Conservation (phyloP, 2,888 invertebrate genomes). For the Diadegma fenestrale region DNA sequence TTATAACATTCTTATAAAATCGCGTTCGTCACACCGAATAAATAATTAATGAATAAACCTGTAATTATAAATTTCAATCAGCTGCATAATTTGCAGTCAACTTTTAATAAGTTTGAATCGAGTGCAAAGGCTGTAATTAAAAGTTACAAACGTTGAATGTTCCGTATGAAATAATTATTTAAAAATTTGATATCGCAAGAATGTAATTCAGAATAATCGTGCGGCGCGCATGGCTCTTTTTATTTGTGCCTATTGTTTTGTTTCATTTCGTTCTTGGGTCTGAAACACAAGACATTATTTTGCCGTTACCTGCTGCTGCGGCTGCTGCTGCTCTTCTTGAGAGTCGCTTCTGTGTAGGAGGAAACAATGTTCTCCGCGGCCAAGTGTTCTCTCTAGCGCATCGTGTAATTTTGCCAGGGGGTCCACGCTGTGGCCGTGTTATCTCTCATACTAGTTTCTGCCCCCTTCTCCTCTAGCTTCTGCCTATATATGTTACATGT, state of each 20-base stretch:
- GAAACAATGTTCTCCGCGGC: constrained; percentile 52
- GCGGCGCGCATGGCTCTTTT: background rate
- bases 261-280: constrained; percentile 20
- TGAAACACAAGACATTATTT: constrained; percentile 35
- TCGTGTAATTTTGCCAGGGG: constrained; percentile 50
- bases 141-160: background rate
- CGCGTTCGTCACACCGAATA: too few relatives aligned
- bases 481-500: constrained; percentile 30
- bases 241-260: constrained; percentile 6
- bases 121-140: background rate
- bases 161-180: constrained; percentile 7
- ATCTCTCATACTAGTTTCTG: constrained; percentile 3
- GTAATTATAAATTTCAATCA: too few relatives aligned
- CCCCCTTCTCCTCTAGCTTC: background rate
- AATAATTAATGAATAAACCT: too few relatives aligned
- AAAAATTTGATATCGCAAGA: constrained; percentile 24
- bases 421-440: constrained; percentile 63
- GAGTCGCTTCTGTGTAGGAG: constrained; percentile 34
- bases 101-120: background rate
- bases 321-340: too few relatives aligned
- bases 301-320: constrained; percentile 22
- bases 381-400: constrained; percentile 31
- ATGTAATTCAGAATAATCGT: constrained; percentile 44
- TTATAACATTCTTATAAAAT: too few relatives aligned
- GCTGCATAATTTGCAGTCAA: too few relatives aligned